Evolutionary conservation across 2,888 invertebrate species (phyloP).

Genomic region (Nyleta sp.): DNA sequence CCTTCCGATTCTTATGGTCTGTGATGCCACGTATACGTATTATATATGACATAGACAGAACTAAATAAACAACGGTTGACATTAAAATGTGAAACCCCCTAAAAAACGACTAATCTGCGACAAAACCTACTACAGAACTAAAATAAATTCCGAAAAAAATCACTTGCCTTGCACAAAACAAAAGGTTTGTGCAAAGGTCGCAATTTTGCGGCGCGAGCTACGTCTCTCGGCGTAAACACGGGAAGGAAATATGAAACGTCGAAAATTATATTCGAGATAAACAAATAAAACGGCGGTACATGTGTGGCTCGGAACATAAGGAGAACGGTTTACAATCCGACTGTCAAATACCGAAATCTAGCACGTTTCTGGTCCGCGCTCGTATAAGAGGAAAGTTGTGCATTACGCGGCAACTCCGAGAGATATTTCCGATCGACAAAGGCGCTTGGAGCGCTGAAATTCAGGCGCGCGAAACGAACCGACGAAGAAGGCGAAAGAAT

Average conservation of each 20-base stretch:
- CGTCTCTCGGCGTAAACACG: too few species aligned
- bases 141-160: too few species aligned
- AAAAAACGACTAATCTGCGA: too few species aligned
- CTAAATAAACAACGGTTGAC: too few species aligned
- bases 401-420: conserved; percentile 50
- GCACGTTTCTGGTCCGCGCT: conserved; percentile 43
- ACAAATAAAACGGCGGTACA: conserved; percentile 36
- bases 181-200: too few species aligned
- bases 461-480: conserved; percentile 51
- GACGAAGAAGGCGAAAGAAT: conserved; percentile 49
- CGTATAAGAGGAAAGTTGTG: conserved; percentile 49
- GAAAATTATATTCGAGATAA: conserved; percentile 35
- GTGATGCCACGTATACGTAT: too few species aligned
- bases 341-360: conserved; percentile 60
- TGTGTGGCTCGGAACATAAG: conserved; percentile 41
- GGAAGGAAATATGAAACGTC: not conserved
- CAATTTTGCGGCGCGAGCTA: too few species aligned
- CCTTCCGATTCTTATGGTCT: too few species aligned
- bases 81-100: too few species aligned
- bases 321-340: conserved; percentile 46
- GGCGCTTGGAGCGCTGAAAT: conserved; percentile 56
- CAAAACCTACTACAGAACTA: too few species aligned
- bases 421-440: conserved; percentile 62
- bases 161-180: too few species aligned
- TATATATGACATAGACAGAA: too few species aligned